Percentiles rank a stretch among this genome's conserved stretches.
Conservation (phyloP, 2,888 invertebrate genomes). For the Cephus sareptanus region DNA sequence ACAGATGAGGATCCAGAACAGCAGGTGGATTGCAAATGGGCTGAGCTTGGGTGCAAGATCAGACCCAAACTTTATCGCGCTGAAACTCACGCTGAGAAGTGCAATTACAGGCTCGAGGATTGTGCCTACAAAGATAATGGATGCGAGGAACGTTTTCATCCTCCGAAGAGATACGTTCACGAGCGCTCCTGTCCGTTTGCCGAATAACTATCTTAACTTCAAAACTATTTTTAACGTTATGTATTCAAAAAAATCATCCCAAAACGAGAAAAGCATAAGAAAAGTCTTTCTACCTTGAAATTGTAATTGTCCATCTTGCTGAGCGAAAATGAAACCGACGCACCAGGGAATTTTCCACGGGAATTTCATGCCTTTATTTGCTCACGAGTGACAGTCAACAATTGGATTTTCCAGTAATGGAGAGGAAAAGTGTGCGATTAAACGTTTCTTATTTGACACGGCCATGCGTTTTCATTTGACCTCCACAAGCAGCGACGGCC, state of each 20-base stretch:
- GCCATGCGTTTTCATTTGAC: background rate
- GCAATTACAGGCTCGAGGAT: constrained; percentile 51
- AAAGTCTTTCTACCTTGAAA: background rate
- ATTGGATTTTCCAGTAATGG: constrained; percentile 1
- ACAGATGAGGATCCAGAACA: constrained; percentile 33
- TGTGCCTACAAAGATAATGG: constrained; percentile 42
- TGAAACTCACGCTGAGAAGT: constrained; percentile 49
- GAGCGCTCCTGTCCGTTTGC: constrained; percentile 39
- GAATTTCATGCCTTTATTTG: constrained; percentile 2
- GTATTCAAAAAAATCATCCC: background rate
- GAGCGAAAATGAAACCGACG: background rate
- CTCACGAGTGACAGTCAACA: background rate
- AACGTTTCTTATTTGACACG: background rate
- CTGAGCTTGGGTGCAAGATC: constrained; percentile 47
- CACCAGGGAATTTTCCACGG: background rate
- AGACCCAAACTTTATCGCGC: constrained; percentile 38
- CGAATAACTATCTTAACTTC: background rate
- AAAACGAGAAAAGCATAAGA: background rate
- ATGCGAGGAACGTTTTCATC: constrained; percentile 37
- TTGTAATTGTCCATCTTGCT: background rate
- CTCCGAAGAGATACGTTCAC: constrained; percentile 37
- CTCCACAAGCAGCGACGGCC: background rate
- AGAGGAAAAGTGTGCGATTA: background rate
- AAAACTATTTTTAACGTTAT: background rate
- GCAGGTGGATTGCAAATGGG: constrained; percentile 45